Conservation (phyloP, 1,140 invertebrate genomes). For the Zaprionus lachaisei region DNA sequence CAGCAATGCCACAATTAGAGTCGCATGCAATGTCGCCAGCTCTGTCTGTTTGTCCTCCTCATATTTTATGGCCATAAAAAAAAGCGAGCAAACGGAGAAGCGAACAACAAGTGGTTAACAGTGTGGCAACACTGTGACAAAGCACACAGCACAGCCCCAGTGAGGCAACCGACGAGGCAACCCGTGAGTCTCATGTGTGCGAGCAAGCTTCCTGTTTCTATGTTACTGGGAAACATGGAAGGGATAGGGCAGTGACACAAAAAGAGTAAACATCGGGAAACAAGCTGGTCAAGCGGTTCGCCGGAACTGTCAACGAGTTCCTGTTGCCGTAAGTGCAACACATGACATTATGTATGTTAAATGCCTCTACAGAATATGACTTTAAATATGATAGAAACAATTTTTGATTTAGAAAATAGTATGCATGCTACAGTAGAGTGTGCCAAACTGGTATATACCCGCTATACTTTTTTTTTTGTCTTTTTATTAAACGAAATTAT, state of each 20-base stretch:
- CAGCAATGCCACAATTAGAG: slow-evolving; percentile 60
- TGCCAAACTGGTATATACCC: too few species aligned
- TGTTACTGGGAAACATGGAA: neutral
- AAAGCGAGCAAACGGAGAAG: neutral
- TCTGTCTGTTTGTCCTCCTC: neutral
- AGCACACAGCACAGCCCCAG: slow-evolving; percentile 9
- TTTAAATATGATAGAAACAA: neutral
- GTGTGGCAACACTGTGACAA: slow-evolving; percentile 31
- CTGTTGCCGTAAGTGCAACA: neutral
- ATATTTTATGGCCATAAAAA: slow-evolving; percentile 25
- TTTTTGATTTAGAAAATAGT: neutral
- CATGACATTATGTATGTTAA: neutral
- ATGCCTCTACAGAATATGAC: neutral
- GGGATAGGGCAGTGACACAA: neutral
- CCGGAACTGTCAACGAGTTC: slow-evolving; percentile 9
- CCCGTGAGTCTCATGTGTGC: slow-evolving; percentile 51
- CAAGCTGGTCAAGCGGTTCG: neutral
- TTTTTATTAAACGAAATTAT: too few species aligned
- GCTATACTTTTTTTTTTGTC: too few species aligned
- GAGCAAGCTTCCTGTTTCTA: slow-evolving; percentile 5
- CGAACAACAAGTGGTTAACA: slow-evolving; percentile 34
- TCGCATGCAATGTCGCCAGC: neutral
- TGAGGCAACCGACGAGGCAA: slow-evolving; percentile 9
- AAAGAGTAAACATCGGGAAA: neutral
- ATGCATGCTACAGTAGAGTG: too few species aligned